Conservation (phyloP, 1,140 invertebrate species). For the Oscheius sp. region DNA sequence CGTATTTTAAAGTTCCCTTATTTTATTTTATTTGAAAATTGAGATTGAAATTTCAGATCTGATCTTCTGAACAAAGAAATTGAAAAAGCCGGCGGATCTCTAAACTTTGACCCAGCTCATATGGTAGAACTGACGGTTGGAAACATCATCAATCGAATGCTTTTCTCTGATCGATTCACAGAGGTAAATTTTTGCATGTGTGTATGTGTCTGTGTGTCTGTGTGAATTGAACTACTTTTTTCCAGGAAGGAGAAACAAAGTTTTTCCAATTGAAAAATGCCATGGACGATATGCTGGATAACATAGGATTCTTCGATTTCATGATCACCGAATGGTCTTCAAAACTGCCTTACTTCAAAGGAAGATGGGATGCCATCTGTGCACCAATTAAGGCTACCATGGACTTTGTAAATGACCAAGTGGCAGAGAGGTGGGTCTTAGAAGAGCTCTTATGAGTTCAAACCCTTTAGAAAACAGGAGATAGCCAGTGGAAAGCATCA, state of each 20-base stretch:
- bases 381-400: not conserved
- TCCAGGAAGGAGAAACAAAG: constrained; percentile 14
- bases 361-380: not conserved
- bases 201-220: constrained; percentile 27
- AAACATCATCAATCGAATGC: constrained; percentile 37
- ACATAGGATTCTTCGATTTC: not conserved
- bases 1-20: not conserved
- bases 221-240: not conserved
- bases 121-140: constrained; percentile 22
- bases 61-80: not conserved
- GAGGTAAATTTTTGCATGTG: constrained; percentile 43
- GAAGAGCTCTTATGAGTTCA: not conserved
- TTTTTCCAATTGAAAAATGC: constrained; percentile 21
- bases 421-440: not conserved
- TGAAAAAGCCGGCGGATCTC: not conserved
- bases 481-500: constrained; percentile 49
- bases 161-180: constrained; percentile 60
- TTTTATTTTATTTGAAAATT: not conserved
- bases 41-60: not conserved
- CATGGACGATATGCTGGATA: not conserved
- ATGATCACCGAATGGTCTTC: not conserved
- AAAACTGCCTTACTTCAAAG: constrained; percentile 1
- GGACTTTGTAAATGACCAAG: not conserved
- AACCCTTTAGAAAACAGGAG: constrained; percentile 3
- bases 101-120: not conserved